A percentile compares a stretch with the other conserved stretches of the same genome.
phyloP scores from a whole-genome alignment of 2,888 invertebrate species.

The Limnephilus auricula region DNA sequence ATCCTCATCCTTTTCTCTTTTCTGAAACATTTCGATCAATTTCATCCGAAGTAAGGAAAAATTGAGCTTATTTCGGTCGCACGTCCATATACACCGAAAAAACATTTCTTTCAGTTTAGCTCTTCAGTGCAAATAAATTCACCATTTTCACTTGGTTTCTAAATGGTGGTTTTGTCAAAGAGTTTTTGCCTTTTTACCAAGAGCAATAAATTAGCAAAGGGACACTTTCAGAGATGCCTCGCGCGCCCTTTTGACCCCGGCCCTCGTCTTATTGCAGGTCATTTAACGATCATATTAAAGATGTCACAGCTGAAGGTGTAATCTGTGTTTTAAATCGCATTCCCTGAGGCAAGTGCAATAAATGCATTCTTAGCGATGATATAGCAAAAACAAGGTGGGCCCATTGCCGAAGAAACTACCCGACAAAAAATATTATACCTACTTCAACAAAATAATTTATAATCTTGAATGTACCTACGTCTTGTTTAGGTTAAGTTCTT shows the following conservation, averaged over 20 bases:
- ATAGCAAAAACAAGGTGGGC: neutral
- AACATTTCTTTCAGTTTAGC: neutral
- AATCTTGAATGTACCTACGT: too few species aligned
- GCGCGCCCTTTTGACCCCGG: constrained; percentile 7
- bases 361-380: neutral
- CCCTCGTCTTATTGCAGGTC: neutral
- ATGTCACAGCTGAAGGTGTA: constrained; percentile 22
- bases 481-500: too few species aligned
- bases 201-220: neutral
- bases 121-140: neutral
- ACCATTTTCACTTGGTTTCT: neutral
- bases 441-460: too few species aligned
- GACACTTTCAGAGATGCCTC: neutral
- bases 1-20: too few species aligned
- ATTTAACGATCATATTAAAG: constrained; percentile 46
- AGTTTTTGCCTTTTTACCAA: neutral
- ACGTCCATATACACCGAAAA: neutral
- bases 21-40: neutral
- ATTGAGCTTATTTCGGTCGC: neutral
- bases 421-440: too few species aligned
- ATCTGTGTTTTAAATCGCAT: neutral
- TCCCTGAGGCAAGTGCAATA: neutral
- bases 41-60: neutral
- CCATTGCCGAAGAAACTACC: neutral
- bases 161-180: neutral